Evolutionary conservation across 37 sponge, comb jelly and placozoan genomes (phyloP).

Genomic region (Crambe crambe): DNA sequence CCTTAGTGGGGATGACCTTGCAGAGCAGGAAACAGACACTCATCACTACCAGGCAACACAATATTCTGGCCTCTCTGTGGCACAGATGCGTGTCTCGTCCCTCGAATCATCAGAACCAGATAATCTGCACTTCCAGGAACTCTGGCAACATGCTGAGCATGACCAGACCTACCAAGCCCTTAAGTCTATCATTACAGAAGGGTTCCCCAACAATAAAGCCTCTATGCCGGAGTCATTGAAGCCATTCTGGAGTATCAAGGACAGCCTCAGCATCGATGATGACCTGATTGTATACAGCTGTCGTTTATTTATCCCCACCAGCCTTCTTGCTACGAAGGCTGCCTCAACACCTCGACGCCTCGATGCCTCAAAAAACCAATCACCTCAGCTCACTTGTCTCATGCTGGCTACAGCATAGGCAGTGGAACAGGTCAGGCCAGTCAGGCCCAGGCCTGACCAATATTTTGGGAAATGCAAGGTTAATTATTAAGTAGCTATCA

Average conservation of each 20-base stretch:
- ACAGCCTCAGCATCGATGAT: constrained; percentile 29
- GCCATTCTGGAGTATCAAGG: constrained; percentile 21
- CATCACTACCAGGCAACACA: too few species aligned
- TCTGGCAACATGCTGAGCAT: constrained; percentile 14
- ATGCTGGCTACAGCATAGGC: too few species aligned
- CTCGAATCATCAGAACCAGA: neutral
- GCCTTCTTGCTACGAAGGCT: neutral
- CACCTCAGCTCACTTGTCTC: too few species aligned
- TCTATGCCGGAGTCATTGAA: neutral
- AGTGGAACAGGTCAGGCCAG: too few species aligned
- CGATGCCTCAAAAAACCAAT: too few species aligned
- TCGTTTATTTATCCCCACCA: constrained; percentile 24
- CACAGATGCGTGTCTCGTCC: constrained; percentile 1
- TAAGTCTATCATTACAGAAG: constrained; percentile 6
- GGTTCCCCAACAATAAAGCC: constrained; percentile 28
- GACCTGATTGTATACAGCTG: constrained; percentile 35
- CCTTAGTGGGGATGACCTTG: constrained; percentile 19
- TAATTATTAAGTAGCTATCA: too few species aligned
- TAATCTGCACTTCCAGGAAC: constrained; percentile 30
- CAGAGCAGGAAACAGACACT: constrained; percentile 4
- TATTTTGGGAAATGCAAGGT: too few species aligned
- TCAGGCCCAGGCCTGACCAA: too few species aligned
- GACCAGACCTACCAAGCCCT: constrained; percentile 36
- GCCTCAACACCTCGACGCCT: too few species aligned
- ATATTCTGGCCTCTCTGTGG: too few species aligned